Evolutionary conservation across 23 tunicate genomes (phyloP), one percentile per base, ranked within the genome.

Genomic region (Trididemnum nubilum): DNA sequence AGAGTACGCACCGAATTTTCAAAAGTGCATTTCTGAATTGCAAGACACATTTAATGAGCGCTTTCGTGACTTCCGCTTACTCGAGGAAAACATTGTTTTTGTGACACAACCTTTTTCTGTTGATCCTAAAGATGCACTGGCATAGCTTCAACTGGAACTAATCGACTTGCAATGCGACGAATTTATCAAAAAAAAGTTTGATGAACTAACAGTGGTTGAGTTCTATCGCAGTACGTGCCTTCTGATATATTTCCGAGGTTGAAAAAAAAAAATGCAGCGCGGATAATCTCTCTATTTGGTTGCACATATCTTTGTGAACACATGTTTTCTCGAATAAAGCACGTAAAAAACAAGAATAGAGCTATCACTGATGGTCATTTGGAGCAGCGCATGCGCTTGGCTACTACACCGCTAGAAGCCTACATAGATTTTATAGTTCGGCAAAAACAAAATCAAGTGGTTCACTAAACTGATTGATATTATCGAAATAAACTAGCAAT

Each of bases 121-220:
- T 7, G 40, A 31, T 28, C 12, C 40, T 33, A 23, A 34, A 33
- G 76, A 70, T 34, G 76, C 44, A 33, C 76, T 39, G 12, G 39
- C 76, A 33, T 18, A 70, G 76, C 76, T 70, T 33, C 76, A 70
- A 34, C 15, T 70, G 76, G 76, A 70, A 34, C 76, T 31, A 33
- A 70, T 70, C 24, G 40, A 70, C 40, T 34, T 28, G 39, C 76
- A 70, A 33, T 70, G 76, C 44, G 39, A 70, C 39, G 69, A 63
- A 63, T 63, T 63, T 63, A 63, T 63, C 69, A 63, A 63, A 23
- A 63, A 63, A 23, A 63, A 63, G 69, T 63, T 63, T 15, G 12
- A 63, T 63, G 69, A 63, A 4, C 19, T 63, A 15, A 4, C 28
- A 23, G 69, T 63, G 23, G 69, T 15, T 15, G 27, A 63, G 23